Conservation (phyloP, 2,797 vertebrate genomes). For the Acanthurus leucopareius region DNA sequence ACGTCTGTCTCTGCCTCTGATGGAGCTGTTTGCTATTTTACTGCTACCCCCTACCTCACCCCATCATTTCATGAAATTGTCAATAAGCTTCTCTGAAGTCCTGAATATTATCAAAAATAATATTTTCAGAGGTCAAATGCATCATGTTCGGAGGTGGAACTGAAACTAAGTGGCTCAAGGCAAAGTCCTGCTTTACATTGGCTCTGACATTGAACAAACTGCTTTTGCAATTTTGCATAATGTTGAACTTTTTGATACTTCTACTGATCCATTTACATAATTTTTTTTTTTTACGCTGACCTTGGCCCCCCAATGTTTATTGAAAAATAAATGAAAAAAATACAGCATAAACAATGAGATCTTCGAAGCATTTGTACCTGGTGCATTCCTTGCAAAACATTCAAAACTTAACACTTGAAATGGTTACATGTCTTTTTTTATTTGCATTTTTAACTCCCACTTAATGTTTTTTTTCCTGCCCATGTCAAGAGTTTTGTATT, state of each 20-base stretch:
- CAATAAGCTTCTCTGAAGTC: conserved; percentile 40
- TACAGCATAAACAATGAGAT: not conserved
- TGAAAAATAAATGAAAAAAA: not conserved
- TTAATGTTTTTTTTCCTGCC: not conserved
- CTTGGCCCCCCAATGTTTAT: not conserved
- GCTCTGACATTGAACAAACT: not conserved
- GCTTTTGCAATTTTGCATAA: not conserved
- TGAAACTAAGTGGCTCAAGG: conserved; percentile 5
- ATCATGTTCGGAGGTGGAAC: conserved; percentile 13
- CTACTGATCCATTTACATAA: not conserved
- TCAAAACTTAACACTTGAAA: not conserved
- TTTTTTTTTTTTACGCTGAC: not conserved
- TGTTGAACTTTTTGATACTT: not conserved
- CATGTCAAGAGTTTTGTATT: not conserved
- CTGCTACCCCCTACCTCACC: conserved; percentile 6
- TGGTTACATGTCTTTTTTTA: not conserved
- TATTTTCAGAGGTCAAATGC: conserved; percentile 33
- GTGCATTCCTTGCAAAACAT: too few relatives aligned
- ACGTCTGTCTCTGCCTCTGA: conserved; percentile 48
- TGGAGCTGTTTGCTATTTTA: conserved; percentile 74
- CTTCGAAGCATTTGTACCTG: not conserved
- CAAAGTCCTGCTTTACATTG: conserved; percentile 4
- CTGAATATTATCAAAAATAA: conserved; percentile 29
- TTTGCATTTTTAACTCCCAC: not conserved
- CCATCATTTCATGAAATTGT: conserved; percentile 44